A percentile compares a stretch with the other conserved stretches of the same genome.
These are phyloP conservation scores for Onychorhynchus coronatus DNA, from an alignment of 2,113 vertebrate genomes.

Conservation along the genomic window DNA sequence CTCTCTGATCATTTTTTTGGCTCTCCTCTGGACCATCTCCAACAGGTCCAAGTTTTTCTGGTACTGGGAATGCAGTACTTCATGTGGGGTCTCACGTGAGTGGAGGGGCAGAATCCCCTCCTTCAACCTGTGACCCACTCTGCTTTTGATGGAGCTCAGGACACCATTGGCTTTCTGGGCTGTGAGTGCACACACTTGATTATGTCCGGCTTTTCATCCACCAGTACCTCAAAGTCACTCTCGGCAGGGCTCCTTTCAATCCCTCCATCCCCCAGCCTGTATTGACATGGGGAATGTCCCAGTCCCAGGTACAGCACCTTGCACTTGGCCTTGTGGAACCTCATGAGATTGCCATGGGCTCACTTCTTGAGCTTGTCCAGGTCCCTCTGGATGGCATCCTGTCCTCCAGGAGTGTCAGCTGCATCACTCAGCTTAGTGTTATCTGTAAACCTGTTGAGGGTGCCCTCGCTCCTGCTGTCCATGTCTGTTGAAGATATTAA, in stretches of 20 bases:
- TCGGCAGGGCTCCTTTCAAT: neutral
- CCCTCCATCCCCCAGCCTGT: neutral
- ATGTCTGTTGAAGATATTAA: neutral
- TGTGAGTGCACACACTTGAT: neutral
- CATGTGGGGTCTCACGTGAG: fast-evolving
- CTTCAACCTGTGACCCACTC: neutral
- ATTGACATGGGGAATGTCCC: neutral
- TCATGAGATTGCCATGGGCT: neutral
- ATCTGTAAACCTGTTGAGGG: neutral
- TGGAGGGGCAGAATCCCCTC: neutral
- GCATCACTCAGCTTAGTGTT: neutral
- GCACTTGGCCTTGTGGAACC: neutral
- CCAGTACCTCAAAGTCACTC: neutral
- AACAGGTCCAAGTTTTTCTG: neutral
- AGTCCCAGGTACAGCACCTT: neutral
- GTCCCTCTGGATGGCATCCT: neutral
- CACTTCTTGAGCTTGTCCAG: neutral
- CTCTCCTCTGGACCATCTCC: neutral
- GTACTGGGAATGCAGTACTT: neutral
- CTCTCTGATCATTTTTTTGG: neutral
- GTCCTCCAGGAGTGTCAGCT: neutral
- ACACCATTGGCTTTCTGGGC: fast-evolving
- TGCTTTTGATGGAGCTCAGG: neutral
- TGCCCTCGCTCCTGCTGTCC: neutral
- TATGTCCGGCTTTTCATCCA: neutral